phyloP scores from a whole-genome alignment of 2,113 vertebrate genomes.

The Prochilodus magdalenae region DNA sequence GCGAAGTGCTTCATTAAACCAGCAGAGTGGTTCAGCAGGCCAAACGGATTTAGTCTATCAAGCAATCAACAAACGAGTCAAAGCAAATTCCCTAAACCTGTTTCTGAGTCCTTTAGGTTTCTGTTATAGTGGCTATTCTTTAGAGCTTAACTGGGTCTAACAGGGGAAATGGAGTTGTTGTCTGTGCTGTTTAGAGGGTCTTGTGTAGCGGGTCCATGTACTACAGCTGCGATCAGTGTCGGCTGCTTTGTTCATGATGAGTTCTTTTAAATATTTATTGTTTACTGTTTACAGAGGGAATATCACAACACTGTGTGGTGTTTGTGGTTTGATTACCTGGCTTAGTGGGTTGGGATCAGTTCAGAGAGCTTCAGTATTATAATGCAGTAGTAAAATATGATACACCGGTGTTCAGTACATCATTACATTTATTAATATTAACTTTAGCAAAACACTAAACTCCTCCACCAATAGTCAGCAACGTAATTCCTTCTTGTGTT shows the following conservation, averaged over 20 bases:
- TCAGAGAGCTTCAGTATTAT: slow-evolving; percentile 4
- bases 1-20: no score
- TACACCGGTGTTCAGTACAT: no score
- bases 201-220: neutral
- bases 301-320: neutral
- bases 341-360: neutral
- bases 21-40: no score
- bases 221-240: neutral
- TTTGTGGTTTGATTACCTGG: neutral
- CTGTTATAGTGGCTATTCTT: neutral
- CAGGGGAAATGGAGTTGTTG: neutral
- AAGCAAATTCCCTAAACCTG: neutral
- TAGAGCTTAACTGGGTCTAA: neutral
- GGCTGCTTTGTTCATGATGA: neutral
- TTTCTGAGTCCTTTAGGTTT: neutral
- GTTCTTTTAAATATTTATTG: neutral
- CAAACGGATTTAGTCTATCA: no score
- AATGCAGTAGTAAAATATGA: no score
- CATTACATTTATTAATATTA: no score
- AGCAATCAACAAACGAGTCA: no score
- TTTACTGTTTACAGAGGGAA: neutral
- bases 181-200: neutral
- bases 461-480: no score
- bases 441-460: no score
- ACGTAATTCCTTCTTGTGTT: no score